Percentiles rank a stretch among this genome's conserved stretches.
These are phyloP conservation scores for Caretta caretta DNA, from an alignment of 2,113 vertebrate genomes.

Conservation along the genomic window DNA sequence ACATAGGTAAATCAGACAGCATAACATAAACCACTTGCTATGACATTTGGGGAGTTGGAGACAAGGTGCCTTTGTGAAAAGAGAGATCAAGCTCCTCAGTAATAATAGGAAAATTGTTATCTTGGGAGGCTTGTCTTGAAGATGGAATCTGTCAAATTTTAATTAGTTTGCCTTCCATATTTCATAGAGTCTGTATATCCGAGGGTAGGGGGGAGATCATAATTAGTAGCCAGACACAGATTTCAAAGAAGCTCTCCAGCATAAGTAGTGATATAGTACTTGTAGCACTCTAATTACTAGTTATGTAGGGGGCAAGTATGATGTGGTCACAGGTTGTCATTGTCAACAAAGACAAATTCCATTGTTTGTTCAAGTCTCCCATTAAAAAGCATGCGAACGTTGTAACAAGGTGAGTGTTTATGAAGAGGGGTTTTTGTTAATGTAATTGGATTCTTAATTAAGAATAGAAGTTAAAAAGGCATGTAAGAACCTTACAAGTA, in stretches of 20 bases:
- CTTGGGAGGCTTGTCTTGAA: slow-evolving; percentile 67
- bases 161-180: slow-evolving; percentile 79
- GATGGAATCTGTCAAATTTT: slow-evolving; percentile 79
- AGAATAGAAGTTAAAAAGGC: background rate
- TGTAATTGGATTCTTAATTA: background rate
- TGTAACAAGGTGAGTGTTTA: background rate
- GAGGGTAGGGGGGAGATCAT: slow-evolving; percentile 44
- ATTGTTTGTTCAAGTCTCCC: background rate
- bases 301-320: background rate
- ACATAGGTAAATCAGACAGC: slow-evolving; percentile 57
- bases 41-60: slow-evolving; percentile 71
- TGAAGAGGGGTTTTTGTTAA: background rate
- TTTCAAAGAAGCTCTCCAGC: background rate
- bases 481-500: background rate
- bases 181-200: slow-evolving; percentile 59
- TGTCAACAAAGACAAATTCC: background rate
- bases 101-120: slow-evolving; percentile 74
- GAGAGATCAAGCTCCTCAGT: slow-evolving; percentile 45
- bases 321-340: background rate
- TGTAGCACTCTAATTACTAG: background rate
- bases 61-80: slow-evolving; percentile 73
- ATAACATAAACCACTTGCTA: slow-evolving; percentile 65
- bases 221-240: slow-evolving; percentile 34
- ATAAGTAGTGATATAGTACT: background rate
- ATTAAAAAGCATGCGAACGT: background rate